A percentile compares a stretch with the other conserved stretches of the same genome.
phyloP scores from a whole-genome alignment of 2,113 vertebrate species.

The Galbula dea region DNA sequence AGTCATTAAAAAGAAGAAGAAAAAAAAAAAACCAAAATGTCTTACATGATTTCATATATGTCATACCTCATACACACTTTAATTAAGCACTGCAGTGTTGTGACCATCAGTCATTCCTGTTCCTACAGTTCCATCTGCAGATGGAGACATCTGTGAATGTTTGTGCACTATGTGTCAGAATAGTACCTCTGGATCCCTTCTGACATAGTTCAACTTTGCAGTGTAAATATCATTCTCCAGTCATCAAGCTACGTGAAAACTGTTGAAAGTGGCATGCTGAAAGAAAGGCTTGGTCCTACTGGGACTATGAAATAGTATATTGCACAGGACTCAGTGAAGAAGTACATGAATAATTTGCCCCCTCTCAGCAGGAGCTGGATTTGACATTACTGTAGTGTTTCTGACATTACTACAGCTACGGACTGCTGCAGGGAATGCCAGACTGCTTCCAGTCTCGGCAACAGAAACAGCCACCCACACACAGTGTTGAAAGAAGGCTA shows the following conservation, averaged over 20 bases:
- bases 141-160: not conserved
- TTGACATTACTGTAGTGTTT: not conserved
- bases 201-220: not conserved
- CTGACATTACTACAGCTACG: not conserved
- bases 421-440: not conserved
- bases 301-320: not conserved
- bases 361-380: not conserved
- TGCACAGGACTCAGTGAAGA: not conserved
- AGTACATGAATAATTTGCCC: not conserved
- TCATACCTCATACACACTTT: not conserved
- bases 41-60: not conserved
- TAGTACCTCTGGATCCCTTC: not conserved
- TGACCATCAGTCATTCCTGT: not conserved
- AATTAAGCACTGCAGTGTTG: not conserved
- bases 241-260: not conserved
- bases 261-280: not conserved
- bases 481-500: not conserved
- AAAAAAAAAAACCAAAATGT: not conserved
- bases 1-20: not conserved
- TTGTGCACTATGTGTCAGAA: not conserved
- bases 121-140: not conserved
- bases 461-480: not conserved
- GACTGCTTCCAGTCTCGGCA: not conserved
- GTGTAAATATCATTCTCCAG: not conserved
- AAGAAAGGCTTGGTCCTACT: not conserved